Base-by-base conservation (phyloP, 2,113 vertebrate species). In the Notarius lentiginosus region DNA sequence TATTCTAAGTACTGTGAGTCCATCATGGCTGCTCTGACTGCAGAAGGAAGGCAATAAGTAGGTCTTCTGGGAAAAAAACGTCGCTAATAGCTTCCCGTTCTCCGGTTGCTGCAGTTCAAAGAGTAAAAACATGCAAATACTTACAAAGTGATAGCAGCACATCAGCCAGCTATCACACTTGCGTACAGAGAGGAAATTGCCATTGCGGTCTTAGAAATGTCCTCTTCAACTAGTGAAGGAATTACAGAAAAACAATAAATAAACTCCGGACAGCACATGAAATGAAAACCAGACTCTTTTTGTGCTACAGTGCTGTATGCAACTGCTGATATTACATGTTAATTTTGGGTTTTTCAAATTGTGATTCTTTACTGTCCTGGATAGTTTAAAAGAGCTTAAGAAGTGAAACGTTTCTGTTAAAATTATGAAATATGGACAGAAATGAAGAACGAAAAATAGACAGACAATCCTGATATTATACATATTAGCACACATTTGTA, bases 21-120 rank as follows among this genome's bases (percentile, higher is more conserved):
- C 20, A 2, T 56, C 63, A 66, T 60, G 53, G 70, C 61, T 81
- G 9, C 84, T 65, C 51, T 61, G 27, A 70, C 70, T 83, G 34
- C 20, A 14, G 30, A 83, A 81, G 30, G 81, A 83, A 55, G 27
- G 56, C 76, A 84, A 65, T 66, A 86, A 80, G 80, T 70, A 61
- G 83, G 79, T 80, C 86, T 83, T 75, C 15, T 76, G 86, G 79
- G 73, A 79, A 83, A 85, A 87, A 8, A 81, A 61, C 20, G 24
- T 55, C 68, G 47, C 73, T 86, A 90, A 90, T 66, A 56, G 70
- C 68, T 85, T 88, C 77, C 83, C 3, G 82, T 85, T 85, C 56
- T 7, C 80, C 27, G 17, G 24, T 63, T 58, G 34, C 14, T 51
- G 49, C 22, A 76, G 30, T 83, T 84, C 73, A 88, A 88, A 86